Base-by-base conservation (phyloP, 2,113 vertebrate genomes). In the Panurus biarmicus region DNA sequence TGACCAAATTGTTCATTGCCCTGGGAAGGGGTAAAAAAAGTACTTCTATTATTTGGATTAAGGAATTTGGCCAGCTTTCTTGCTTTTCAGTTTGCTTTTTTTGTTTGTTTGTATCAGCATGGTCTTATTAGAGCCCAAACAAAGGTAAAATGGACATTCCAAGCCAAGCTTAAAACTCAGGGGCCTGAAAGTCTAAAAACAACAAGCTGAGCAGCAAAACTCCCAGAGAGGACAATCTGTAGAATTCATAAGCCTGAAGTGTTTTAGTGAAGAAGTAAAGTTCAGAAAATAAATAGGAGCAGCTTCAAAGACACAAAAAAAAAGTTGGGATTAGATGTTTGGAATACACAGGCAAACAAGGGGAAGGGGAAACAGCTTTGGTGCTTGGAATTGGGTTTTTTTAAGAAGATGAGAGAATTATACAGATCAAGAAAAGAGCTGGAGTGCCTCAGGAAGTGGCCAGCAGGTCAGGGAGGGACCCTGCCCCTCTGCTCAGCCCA, bases 341-440 rank as follows among this genome's bases (percentile, higher is more conserved):
- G 71, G 47, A 89, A 65, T 33, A 29, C 14, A 29, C 8, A 45
- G 36, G 18, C 33, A 72, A 87, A 58, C 3, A 65, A 65, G 12
- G 6, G 5, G 7, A 29, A 35, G 11, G 35, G 38, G 42, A 71
- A 45, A 4, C 6, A 45, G 7, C 6, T 40, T 6, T 33, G 36
- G 18, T 64, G 44, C 28, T 75, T 35, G 60, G 48, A 82, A 28
- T 54, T 25, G 17, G 36, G 16, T 3, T 51, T 64, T 66, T 26
- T 42, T 31, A 35, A 6, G 45, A 42, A 16, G 12, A 35, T 7
- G 22, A 19, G 18, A 67, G 38, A 45, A 53, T 0, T 0, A 11
- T 11, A 14, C 9, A 47, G 1, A 2, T 26, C 50, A 73, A 22
- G 38, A 65, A 20, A 54, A 78, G n/a, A 48, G 8, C 28, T 38